Evolutionary conservation across 2,797 vertebrate genomes (phyloP).

Genomic region (Enteromius treurensis): DNA sequence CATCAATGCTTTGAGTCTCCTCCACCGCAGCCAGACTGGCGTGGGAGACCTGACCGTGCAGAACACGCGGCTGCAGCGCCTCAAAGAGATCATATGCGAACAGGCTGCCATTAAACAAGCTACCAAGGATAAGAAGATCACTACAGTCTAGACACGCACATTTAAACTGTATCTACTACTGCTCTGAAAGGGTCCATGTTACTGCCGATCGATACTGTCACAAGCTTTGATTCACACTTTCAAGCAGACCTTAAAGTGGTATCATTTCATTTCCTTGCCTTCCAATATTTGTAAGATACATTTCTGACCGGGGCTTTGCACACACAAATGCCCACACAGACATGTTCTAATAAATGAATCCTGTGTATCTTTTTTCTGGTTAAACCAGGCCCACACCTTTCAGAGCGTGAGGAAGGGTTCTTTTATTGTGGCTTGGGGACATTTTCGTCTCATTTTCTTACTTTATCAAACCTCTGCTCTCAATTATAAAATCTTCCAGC

Average conservation of each 20-base stretch:
- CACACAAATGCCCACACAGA: slow-evolving; percentile 37
- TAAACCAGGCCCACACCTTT: slow-evolving; percentile 52
- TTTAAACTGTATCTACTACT: background rate
- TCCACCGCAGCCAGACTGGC: slow-evolving; percentile 96
- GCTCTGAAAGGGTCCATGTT: background rate
- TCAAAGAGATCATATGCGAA: slow-evolving; percentile 98
- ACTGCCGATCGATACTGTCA: background rate
- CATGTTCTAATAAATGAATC: slow-evolving; percentile 42
- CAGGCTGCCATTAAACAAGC: slow-evolving; percentile 98
- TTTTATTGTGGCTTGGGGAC: slow-evolving; percentile 67
- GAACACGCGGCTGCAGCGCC: slow-evolving; percentile 90
- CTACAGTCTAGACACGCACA: slow-evolving; percentile 81
- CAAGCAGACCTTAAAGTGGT: slow-evolving; percentile 3
- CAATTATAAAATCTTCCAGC: slow-evolving; percentile 68
- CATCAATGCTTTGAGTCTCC: slow-evolving; percentile 92
- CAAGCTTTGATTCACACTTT: background rate
- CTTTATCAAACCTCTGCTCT: slow-evolving; percentile 75
- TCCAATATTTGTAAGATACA: background rate
- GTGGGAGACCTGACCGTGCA: slow-evolving; percentile 95
- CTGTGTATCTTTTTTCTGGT: slow-evolving; percentile 30
- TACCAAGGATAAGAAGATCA: slow-evolving; percentile 99
- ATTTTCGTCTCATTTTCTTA: slow-evolving; percentile 77
- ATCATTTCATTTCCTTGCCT: background rate
- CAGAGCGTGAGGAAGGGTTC: slow-evolving; percentile 62
- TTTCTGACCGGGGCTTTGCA: background rate